A percentile compares a stretch with the other conserved stretches of the same genome.
phyloP scores from a whole-genome alignment of 2,113 vertebrate genomes.

The Rhizomys pruinosus region DNA sequence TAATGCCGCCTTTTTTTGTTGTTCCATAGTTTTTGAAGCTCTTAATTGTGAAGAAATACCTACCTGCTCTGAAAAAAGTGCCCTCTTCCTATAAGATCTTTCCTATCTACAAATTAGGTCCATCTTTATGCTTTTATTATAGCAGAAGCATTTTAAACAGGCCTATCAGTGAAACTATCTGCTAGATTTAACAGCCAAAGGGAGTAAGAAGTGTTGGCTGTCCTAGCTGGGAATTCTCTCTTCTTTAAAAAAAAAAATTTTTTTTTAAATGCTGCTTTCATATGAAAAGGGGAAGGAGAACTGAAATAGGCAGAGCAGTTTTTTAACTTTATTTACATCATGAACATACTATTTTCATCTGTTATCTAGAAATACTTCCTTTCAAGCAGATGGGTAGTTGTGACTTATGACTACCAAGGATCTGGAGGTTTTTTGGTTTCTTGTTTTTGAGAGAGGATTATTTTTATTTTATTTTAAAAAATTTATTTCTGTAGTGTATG shows the following conservation, averaged over 20 bases:
- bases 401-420: slow-evolving; percentile 18
- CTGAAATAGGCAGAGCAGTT: background rate
- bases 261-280: slow-evolving; percentile 38
- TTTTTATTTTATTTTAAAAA: too few species aligned
- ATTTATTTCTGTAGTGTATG: too few species aligned
- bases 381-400: slow-evolving; percentile 30
- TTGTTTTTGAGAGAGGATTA: background rate
- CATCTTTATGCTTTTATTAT: background rate
- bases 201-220: slow-evolving; percentile 1
- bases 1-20: too few species aligned
- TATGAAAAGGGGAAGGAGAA: background rate
- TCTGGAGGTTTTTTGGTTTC: background rate
- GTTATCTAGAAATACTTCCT: slow-evolving; percentile 6
- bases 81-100: background rate
- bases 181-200: slow-evolving; percentile 58
- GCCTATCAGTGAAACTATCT: slow-evolving; percentile 47
- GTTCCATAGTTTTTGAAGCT: slow-evolving; percentile 22
- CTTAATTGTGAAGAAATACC: slow-evolving; percentile 25
- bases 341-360: slow-evolving; percentile 27
- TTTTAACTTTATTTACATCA: background rate
- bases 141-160: slow-evolving; percentile 43
- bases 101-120: slow-evolving; percentile 15
- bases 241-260: background rate
- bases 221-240: background rate
- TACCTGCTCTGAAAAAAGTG: slow-evolving; percentile 39